phyloP scores from a whole-genome alignment of 2,113 vertebrate species.

The Stigmatopora nigra region DNA sequence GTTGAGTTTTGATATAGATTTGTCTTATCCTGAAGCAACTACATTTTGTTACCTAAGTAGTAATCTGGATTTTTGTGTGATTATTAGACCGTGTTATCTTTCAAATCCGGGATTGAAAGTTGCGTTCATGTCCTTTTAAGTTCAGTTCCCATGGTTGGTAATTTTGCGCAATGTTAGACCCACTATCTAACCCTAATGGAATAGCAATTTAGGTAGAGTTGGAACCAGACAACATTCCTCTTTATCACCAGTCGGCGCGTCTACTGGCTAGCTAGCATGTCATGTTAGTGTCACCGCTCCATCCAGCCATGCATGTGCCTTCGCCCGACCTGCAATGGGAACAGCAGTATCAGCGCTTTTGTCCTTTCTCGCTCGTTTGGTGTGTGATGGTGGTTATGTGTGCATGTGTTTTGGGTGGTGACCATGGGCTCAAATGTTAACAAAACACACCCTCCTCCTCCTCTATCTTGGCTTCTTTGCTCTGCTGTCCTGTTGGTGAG shows the following conservation, averaged over 20 bases:
- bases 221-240: constrained; percentile 55
- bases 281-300: constrained; percentile 61
- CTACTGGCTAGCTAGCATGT: constrained; percentile 43
- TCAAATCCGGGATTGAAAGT: neutral
- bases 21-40: neutral
- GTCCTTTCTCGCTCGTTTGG: constrained; percentile 27
- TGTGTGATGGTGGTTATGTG: constrained; percentile 7
- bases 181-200: neutral
- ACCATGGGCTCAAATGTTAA: constrained; percentile 47
- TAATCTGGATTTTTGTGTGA: neutral
- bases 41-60: neutral
- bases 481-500: constrained; percentile 35
- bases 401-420: constrained; percentile 16
- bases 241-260: constrained; percentile 48
- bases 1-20: neutral
- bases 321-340: constrained; percentile 42
- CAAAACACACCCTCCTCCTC: constrained; percentile 50
- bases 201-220: neutral
- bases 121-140: neutral
- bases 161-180: neutral
- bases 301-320: constrained; percentile 56
- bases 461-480: constrained; percentile 38
- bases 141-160: neutral
- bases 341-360: constrained; percentile 63
- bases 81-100: neutral